Conservation (phyloP, 2,113 vertebrate genomes). For the Cavia aperea region DNA sequence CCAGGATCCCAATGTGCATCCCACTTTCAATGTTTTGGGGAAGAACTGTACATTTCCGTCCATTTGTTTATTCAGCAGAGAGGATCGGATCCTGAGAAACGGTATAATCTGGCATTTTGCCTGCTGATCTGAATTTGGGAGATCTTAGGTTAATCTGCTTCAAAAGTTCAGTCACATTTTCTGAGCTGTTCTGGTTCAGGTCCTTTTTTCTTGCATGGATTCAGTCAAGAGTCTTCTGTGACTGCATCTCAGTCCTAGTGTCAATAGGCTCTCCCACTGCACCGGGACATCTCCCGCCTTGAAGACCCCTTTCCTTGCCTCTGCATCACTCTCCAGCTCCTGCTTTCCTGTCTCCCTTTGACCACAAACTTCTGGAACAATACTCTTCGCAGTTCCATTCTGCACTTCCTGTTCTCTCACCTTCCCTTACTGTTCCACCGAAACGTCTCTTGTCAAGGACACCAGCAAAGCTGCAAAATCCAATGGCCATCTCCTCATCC, state of each 20-base stretch:
- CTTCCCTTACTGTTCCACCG: background rate
- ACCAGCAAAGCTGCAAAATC: background rate
- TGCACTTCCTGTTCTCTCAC: background rate
- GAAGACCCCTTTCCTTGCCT: background rate
- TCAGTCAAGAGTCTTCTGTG: background rate
- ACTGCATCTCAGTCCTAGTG: background rate
- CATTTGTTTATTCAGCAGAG: background rate
- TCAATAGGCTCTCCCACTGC: rapidly evolving
- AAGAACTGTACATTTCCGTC: background rate
- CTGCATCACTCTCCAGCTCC: background rate
- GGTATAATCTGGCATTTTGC: background rate
- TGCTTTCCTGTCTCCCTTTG: background rate
- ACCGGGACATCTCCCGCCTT: background rate
- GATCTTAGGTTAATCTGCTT: background rate
- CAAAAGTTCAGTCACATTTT: background rate
- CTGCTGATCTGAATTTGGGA: background rate
- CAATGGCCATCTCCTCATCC: background rate
- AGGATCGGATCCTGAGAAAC: background rate
- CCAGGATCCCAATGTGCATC: background rate
- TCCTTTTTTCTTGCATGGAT: background rate
- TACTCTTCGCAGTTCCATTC: background rate
- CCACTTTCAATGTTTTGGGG: conserved; percentile 11
- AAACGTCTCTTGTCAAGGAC: background rate
- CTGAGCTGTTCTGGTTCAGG: background rate
- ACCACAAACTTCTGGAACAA: background rate